These are phyloP conservation scores for Platysteira castanea DNA, from an alignment of 2,113 vertebrate species.

Conservation along the genomic window DNA sequence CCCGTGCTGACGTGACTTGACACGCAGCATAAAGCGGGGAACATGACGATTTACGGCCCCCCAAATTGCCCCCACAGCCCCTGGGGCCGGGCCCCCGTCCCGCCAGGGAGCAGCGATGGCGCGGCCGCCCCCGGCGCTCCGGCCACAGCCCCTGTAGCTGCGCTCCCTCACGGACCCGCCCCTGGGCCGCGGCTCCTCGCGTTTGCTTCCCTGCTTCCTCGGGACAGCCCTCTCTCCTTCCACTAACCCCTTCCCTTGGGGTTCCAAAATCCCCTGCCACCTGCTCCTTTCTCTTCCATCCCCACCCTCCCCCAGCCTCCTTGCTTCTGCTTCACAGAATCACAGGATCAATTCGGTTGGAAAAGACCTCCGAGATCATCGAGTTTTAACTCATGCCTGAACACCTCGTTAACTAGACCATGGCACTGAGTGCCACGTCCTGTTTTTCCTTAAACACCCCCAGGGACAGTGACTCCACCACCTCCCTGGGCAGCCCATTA, in stretches of 20 bases:
- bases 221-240: too few relatives aligned
- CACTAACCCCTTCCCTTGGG: too few relatives aligned
- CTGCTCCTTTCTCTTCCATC: not conserved
- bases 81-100: too few relatives aligned
- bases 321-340: not conserved
- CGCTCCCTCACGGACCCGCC: rapidly evolving
- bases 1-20: not conserved
- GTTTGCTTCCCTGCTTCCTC: too few relatives aligned
- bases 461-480: not conserved
- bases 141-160: rapidly evolving
- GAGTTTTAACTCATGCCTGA: not conserved
- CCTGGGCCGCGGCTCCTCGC: rapidly evolving
- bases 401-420: not conserved
- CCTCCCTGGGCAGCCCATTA: not conserved
- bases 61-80: not conserved
- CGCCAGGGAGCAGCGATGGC: not conserved
- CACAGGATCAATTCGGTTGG: not conserved
- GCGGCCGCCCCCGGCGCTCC: rapidly evolving
- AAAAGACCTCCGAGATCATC: not conserved
- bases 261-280: not conserved
- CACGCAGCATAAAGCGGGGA: too few relatives aligned
- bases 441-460: not conserved
- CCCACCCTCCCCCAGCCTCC: too few relatives aligned
- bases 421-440: not conserved
- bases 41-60: rapidly evolving